Evolutionary conservation across 2,888 invertebrate genomes (phyloP), one percentile per base, ranked within the genome.

Genomic region (Pyrocoelia pectoralis): DNA sequence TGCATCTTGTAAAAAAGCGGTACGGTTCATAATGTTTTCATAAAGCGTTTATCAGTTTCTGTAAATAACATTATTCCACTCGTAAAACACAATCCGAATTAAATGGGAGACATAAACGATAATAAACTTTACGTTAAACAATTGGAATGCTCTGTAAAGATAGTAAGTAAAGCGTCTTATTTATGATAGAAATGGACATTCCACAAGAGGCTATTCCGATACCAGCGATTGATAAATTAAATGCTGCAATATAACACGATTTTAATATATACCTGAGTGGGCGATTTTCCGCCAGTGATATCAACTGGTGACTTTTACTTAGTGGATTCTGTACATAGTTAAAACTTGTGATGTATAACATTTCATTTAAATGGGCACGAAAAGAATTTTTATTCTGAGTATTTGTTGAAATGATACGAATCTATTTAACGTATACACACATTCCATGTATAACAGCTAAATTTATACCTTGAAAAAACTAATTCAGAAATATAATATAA

Each of bases 171-270:
- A 68, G 65, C 14, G 66, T 62, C 68, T 68, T 69, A 68, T 69
- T 69, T 69, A 69, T 68, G 69, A 69, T 52, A 53, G 62, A 68
- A 65, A 69, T 68, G 69, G 55, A 52, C 61, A 65, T 68, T 68
- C 66, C 58, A 56, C 49, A 56, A 68, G 66, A 67, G 62, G 63
- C 68, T 65, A 69, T 69, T 68, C 69, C 66, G 68, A 68, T 68
- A 66, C 57, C 59, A 46, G 49, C 60, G 66, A 68, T 70, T 71
- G 71, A 72, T 72, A 72, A 70, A 72, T 72, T 72, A 70, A 72
- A 72, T 69, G 70, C 68, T 68, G 70, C 70, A 66, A 72, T 71
- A 72, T 71, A 71, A 71, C 71, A 71, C 71, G 70, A 70, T 70
- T 71, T 71, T 71, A 70, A 71, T 71, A 69, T 69, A 67, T 58